These are phyloP conservation scores for Meleagris gallopavo DNA, from an alignment of 2,113 vertebrate genomes.

Conservation along the genomic window DNA sequence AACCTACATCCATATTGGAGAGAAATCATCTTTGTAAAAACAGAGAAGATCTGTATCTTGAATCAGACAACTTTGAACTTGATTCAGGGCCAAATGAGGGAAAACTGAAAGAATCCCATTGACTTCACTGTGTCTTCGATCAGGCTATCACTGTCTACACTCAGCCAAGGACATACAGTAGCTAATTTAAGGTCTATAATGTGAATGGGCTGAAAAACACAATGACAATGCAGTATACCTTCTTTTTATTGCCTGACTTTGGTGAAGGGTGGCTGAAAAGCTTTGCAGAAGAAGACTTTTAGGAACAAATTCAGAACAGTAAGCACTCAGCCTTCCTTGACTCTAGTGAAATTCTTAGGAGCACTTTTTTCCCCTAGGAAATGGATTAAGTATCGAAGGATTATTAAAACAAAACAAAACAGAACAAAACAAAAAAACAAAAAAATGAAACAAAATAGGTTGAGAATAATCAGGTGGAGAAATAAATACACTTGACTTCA, in stretches of 20 bases:
- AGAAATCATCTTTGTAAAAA: conserved; percentile 21
- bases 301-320: background rate
- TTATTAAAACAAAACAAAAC: background rate
- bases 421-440: background rate
- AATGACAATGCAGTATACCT: background rate
- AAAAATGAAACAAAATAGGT: background rate
- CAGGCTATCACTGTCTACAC: background rate
- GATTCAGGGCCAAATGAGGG: conserved; percentile 7
- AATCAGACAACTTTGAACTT: conserved; percentile 37
- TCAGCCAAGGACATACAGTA: conserved; percentile 2
- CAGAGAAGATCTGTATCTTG: conserved; percentile 15
- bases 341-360: background rate
- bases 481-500: background rate
- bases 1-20: conserved; percentile 42
- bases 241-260: background rate
- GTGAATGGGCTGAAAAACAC: conserved; percentile 8
- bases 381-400: fast-evolving
- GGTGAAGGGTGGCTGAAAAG: background rate
- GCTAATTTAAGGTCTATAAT: conserved; percentile 18
- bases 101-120: conserved; percentile 28
- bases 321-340: background rate
- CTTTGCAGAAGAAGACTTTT: background rate
- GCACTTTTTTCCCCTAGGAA: fast-evolving
- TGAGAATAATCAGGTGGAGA: background rate
- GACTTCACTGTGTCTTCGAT: background rate